Base-by-base conservation (phyloP, 1,140 invertebrate genomes). In the Penaeus indicus region DNA sequence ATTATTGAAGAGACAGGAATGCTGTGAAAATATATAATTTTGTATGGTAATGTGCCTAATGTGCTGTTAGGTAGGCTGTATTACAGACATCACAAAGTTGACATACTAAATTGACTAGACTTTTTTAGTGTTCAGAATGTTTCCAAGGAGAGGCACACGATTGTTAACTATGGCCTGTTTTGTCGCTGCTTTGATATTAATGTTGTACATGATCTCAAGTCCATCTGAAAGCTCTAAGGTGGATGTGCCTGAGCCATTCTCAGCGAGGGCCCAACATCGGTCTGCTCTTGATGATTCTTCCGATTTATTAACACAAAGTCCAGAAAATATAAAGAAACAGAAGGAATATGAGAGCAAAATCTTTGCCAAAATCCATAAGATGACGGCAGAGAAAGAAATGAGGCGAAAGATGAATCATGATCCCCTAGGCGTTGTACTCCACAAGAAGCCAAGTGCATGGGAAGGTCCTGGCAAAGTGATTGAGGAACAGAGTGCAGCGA, bases 271-370 rank as follows among this genome's bases (percentile, higher is more conserved):
- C n/a, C 69, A 25, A 38, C 22, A 61, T 19, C 84, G 82, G 25
- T 38, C 54, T 18, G 77, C 38, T 1, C 64, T 27, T 47, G 25
- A 60, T 69, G 82, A 89, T 13, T 21, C 19, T 25, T 22, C 61
- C 27, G 64, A 69, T 47, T 79, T 89, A 5, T 67, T 89, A n/a
- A 89, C 88, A 2, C 88, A 89, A 63, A 89, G 88, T 54, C 88
- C 88, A 32, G 72, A 89, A 22, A 82, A 89, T 47, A 61, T 89
- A 3, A 89, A 61, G 54, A 89, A 85, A 61, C 88, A 89, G 22
- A 89, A 89, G 47, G 88, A 89, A 27, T 85, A 85, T 79, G 88
- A 89, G 27, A 89, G 63, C n/a, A 77, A 32, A 61, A 89, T 89
- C 63, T 60, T 89, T 61, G 88, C 88, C 38, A 89, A 89, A 27